Base-by-base conservation (phyloP, 2,113 vertebrate genomes). In the Calyptomena viridis region DNA sequence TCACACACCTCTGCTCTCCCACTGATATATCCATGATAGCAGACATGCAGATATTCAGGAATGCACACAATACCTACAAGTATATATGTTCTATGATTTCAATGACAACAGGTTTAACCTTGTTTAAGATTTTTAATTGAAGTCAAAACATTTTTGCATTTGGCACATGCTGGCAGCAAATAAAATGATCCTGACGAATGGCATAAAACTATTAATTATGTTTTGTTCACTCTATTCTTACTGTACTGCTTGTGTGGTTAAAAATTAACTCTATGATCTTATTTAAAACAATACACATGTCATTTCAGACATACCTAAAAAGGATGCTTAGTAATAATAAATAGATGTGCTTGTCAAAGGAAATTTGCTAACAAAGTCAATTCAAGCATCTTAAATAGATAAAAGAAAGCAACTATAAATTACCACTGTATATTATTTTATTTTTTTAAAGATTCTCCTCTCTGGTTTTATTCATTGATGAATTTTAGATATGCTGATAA, bases 241-340 rank as follows among this genome's bases (percentile, higher is more conserved):
- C 71, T 66, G 42, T 69, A 89, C 92, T 81, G 90, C 76, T 93
- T 93, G n/a, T 52, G 59, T 95, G 58, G 79, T 95, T 97, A 97
- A 97, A 97, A 97, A 97, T 97, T 97, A 97, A 95, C 94, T 95
- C 87, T 87, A 89, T 63, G 94, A 96, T 96, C 90, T 92, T 96
- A 90, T 93, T 95, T 96, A 96, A 97, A 96, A 97, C 97, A 97
- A 97, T 97, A 95, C 69, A 87, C 6, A 7, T 97, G 94, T 94
- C 89, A 97, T 95, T 95, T 93, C 64, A 97, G 91, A 90, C 84
- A 46, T 83, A 88, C 74, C 47, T 79, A 94, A 95, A 96, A 94
- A 93, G 72, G 55, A 71, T 95, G 46, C 73, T 97, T 87, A 95
- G 89, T 92, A 95, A 95, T 91, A 97, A 97, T 84, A 96, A 96